A percentile compares a stretch with the other conserved stretches of the same genome.
Conservation (phyloP, 1,140 invertebrate species). For the Drosophila lini region DNA sequence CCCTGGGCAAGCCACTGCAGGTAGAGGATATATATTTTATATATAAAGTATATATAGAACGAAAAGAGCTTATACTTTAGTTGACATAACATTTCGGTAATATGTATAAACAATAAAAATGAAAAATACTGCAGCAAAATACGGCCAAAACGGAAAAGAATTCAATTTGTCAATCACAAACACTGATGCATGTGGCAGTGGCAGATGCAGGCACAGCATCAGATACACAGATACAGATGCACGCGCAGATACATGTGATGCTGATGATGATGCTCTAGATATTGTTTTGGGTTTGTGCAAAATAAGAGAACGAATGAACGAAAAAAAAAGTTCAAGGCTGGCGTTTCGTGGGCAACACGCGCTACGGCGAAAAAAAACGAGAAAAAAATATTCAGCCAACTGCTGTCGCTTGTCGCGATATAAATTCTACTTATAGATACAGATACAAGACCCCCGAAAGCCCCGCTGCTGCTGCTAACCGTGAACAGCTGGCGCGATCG, state of each 20-base stretch:
- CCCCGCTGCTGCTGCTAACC: constrained; percentile 1
- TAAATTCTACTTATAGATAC: constrained; percentile 67
- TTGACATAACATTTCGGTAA: constrained; percentile 33
- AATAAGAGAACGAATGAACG: constrained; percentile 42
- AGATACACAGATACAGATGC: constrained; percentile 8
- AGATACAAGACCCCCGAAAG: constrained; percentile 16
- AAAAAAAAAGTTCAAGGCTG: constrained; percentile 78
- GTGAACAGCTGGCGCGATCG: constrained; percentile 29
- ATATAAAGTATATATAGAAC: not conserved
- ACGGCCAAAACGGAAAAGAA: constrained; percentile 27
- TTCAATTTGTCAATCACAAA: constrained; percentile 48
- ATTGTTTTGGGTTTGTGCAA: constrained; percentile 43
- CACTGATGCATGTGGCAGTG: constrained; percentile 14
- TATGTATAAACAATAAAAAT: constrained; percentile 26
- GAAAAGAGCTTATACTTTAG: not conserved
- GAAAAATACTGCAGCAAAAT: constrained; percentile 24
- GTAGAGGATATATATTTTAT: not conserved
- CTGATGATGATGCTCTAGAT: constrained; percentile 37
- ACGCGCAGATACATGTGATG: constrained; percentile 47
- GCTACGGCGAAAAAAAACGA: constrained; percentile 34
- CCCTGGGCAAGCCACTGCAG: not conserved
- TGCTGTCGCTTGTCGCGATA: constrained; percentile 53
- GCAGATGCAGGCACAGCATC: constrained; percentile 11
- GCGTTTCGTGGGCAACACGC: constrained; percentile 62
- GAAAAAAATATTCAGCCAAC: constrained; percentile 34